Conservation (phyloP, 2,888 invertebrate species). For the Drymonia ruficornis region DNA sequence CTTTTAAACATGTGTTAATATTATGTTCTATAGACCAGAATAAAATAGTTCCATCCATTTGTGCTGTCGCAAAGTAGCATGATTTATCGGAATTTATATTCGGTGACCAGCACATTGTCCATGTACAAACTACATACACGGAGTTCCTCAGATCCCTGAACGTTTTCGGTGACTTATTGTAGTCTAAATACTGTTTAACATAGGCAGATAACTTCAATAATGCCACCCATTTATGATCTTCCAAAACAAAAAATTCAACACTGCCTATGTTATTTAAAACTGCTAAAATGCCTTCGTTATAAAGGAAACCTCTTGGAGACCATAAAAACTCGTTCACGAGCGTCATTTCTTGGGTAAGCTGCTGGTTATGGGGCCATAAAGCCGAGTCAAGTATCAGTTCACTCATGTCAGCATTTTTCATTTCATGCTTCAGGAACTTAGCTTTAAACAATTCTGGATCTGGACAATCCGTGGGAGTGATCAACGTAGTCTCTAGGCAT, state of each 20-base stretch:
- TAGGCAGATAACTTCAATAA: conserved; percentile 53
- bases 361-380: conserved; percentile 66
- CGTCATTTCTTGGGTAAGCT: conserved; percentile 59
- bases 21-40: conserved; percentile 57
- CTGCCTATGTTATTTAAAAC: conserved; percentile 68
- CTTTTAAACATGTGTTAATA: conserved; percentile 35
- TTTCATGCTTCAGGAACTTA: conserved; percentile 42
- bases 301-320: conserved; percentile 57
- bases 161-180: conserved; percentile 27
- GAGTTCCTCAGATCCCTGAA: conserved; percentile 52
- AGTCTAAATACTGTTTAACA: conserved; percentile 37
- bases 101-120: conserved; percentile 64
- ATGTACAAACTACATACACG: conserved; percentile 52
- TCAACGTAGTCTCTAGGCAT: conserved; percentile 50
- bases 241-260: conserved; percentile 52
- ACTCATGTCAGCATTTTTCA: conserved; percentile 58
- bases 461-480: conserved; percentile 55
- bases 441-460: conserved; percentile 50
- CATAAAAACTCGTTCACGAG: conserved; percentile 53
- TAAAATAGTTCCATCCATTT: conserved; percentile 60
- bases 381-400: conserved; percentile 65
- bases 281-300: conserved; percentile 54
- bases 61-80: conserved; percentile 66
- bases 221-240: conserved; percentile 46
- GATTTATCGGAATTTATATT: conserved; percentile 43